Percentiles rank a stretch among this genome's conserved stretches.
Evolutionary conservation across 2,797 vertebrate species (phyloP).

Genomic region (Morus bassanus): DNA sequence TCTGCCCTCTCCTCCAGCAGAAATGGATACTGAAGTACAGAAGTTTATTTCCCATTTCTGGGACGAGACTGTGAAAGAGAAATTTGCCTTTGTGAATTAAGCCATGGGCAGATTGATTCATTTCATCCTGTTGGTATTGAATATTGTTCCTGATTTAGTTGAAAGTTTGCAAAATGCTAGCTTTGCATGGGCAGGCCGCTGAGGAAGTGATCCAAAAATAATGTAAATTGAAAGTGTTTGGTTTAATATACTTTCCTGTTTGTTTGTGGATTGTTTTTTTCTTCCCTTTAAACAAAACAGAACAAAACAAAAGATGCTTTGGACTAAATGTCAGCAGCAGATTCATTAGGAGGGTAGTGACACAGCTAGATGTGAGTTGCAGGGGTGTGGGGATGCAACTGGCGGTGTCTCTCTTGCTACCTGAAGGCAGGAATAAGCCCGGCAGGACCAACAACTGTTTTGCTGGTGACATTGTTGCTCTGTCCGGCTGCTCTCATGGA

Average conservation of each 20-base stretch:
- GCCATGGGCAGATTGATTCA: slow-evolving; percentile 24
- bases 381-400: slow-evolving; percentile 18
- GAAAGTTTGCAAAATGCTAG: slow-evolving; percentile 53
- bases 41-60: slow-evolving; percentile 17
- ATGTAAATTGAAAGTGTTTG: slow-evolving; percentile 55
- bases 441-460: slow-evolving; percentile 34
- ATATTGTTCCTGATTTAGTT: slow-evolving; percentile 34
- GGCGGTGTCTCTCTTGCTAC: slow-evolving; percentile 34
- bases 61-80: neutral
- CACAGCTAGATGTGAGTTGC: neutral
- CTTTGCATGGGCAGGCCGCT: neutral
- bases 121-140: slow-evolving; percentile 45
- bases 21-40: neutral
- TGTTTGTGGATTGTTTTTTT: neutral
- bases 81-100: slow-evolving; percentile 49
- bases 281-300: slow-evolving; percentile 24
- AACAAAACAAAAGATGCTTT: slow-evolving; percentile 27
- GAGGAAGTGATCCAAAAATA: slow-evolving; percentile 67
- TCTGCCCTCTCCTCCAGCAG: neutral
- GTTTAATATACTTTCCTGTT: slow-evolving; percentile 55
- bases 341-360: slow-evolving; percentile 11
- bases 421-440: slow-evolving; percentile 38
- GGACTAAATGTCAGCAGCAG: slow-evolving; percentile 56
- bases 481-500: slow-evolving; percentile 45
- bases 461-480: slow-evolving; percentile 46